Percentiles rank a stretch among this genome's conserved stretches.
Evolutionary conservation across 2,888 invertebrate species (phyloP).

Genomic region (Cyrtodaria siliqua): DNA sequence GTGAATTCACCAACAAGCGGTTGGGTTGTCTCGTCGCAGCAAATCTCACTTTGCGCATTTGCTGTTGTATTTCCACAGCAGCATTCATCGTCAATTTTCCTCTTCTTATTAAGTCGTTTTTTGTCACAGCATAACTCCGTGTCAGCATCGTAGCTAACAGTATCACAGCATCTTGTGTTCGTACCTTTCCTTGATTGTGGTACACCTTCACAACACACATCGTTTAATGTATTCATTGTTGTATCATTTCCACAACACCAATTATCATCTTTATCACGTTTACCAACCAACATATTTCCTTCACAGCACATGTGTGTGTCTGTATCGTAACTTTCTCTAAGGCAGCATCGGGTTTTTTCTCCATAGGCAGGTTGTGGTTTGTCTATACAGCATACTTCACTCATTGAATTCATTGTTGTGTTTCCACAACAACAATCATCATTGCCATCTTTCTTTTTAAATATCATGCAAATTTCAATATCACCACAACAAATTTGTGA

Average conservation of each 20-base stretch:
- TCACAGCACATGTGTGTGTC: constrained; percentile 31
- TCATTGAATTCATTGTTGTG: constrained; percentile 26
- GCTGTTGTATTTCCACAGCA: constrained; percentile 40
- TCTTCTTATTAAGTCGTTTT: constrained; percentile 26
- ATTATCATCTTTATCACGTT: constrained; percentile 24
- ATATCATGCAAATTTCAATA: no score
- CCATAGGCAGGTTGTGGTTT: constrained; percentile 23
- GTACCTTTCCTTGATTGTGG: constrained; percentile 20
- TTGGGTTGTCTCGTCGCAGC: constrained; percentile 38
- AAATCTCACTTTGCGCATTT: constrained; percentile 25
- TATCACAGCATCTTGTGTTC: constrained; percentile 41
- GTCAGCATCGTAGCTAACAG: constrained; percentile 27
- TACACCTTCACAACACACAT: constrained; percentile 36
- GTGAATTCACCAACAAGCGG: constrained; percentile 8
- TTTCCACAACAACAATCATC: constrained; percentile 37
- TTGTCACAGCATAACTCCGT: constrained; percentile 41
- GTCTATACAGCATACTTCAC: constrained; percentile 35
- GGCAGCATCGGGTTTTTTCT: constrained; percentile 31
- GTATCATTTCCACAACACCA: constrained; percentile 50
- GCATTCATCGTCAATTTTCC: constrained; percentile 29
- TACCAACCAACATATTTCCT: constrained; percentile 13
- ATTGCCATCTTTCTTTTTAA: constrained; percentile 2
- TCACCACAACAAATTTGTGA: constrained; percentile 29
- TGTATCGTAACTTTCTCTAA: constrained; percentile 22
- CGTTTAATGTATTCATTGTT: constrained; percentile 36